Conservation (phyloP, 2,888 invertebrate species). For the Gasteruption jaculator region DNA sequence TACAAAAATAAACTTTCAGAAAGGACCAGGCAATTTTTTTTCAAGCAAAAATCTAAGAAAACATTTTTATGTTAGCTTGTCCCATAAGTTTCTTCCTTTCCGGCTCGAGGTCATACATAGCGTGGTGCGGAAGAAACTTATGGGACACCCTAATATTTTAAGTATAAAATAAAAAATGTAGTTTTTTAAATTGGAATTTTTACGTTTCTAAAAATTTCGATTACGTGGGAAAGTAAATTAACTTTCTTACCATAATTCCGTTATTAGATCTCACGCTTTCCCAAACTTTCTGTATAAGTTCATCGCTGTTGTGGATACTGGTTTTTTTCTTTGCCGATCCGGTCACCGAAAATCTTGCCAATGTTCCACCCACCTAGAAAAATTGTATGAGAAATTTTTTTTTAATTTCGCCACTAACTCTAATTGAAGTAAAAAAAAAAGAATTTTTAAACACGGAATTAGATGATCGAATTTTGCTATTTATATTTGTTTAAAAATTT, state of each 20-base stretch:
- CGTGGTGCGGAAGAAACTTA: no score
- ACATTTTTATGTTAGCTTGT: no score
- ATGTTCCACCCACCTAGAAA: conserved; percentile 54
- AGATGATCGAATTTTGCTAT: no score
- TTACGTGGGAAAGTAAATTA: conserved; percentile 20
- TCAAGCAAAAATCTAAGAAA: no score
- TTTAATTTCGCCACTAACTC: not conserved
- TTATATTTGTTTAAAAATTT: not conserved
- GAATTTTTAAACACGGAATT: conserved; percentile 4
- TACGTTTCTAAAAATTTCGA: not conserved
- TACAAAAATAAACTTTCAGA: conserved; percentile 4
- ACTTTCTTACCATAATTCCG: conserved; percentile 79
- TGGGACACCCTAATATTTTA: no score
- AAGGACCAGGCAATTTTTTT: no score
- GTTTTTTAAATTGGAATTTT: not conserved
- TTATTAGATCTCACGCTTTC: conserved; percentile 90
- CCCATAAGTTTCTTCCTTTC: no score
- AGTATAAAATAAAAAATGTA: conserved; percentile 2
- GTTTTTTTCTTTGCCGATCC: conserved; percentile 62
- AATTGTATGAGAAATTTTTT: conserved; percentile 1
- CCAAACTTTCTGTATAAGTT: conserved; percentile 90
- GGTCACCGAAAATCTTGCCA: conserved; percentile 53
- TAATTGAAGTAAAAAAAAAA: conserved; percentile 1
- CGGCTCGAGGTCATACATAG: no score
- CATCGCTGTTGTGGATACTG: conserved; percentile 68